Percentiles rank a stretch among this genome's conserved stretches.
Conservation (phyloP, 2,797 vertebrate genomes). For the Ara ararauna region DNA sequence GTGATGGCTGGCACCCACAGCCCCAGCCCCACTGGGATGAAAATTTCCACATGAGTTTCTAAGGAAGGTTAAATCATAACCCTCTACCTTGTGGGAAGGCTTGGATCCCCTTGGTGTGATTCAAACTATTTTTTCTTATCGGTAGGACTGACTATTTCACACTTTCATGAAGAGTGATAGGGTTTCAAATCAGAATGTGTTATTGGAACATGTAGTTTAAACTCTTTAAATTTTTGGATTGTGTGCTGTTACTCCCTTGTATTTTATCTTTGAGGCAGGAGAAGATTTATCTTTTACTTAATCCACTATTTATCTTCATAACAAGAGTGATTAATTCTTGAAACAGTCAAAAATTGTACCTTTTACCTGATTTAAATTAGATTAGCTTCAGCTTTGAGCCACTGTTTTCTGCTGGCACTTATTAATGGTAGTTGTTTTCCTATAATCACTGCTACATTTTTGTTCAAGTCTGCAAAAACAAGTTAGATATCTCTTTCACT, state of each 20-base stretch:
- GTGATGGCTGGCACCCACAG: fast-evolving
- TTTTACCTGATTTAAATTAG: not conserved
- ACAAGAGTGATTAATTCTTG: not conserved
- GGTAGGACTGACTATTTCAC: not conserved
- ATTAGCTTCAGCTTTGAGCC: not conserved
- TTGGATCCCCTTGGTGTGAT: not conserved
- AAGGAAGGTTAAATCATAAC: not conserved
- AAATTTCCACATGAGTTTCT: not conserved
- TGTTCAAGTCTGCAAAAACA: not conserved
- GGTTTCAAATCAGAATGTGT: not conserved
- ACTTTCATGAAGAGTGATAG: not conserved
- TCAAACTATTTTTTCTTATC: not conserved
- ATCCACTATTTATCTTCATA: not conserved
- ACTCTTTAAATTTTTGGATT: not conserved
- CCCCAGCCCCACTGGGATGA: not conserved
- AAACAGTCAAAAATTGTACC: not conserved
- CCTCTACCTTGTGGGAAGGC: not conserved
- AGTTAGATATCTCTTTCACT: not conserved
- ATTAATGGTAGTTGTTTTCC: not conserved
- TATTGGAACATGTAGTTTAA: not conserved
- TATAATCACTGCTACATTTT: not conserved
- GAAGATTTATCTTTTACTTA: not conserved
- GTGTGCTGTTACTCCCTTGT: not conserved
- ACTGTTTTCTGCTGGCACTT: not conserved
- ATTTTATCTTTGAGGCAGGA: not conserved